Conservation (phyloP, 2,888 invertebrate genomes). For the Pandemis heparana region DNA sequence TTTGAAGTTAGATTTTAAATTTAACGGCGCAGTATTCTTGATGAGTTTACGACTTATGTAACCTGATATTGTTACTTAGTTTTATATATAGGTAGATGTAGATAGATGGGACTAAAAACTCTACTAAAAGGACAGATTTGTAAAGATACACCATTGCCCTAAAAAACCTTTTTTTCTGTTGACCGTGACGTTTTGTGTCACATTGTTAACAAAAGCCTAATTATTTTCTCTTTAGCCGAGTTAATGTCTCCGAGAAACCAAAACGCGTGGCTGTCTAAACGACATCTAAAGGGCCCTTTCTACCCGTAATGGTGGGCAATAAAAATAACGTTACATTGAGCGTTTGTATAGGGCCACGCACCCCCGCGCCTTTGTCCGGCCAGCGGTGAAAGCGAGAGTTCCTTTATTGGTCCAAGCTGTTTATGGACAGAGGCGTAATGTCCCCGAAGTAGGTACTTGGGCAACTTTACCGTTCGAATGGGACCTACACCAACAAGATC, state of each 20-base stretch:
- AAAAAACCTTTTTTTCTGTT: neutral
- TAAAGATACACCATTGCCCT: neutral
- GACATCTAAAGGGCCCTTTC: conserved; percentile 56
- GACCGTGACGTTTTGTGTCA: neutral
- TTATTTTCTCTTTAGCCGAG: conserved; percentile 16
- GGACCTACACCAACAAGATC: neutral
- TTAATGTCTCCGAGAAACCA: conserved; percentile 42
- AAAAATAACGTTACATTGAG: conserved; percentile 65
- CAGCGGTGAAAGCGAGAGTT: conserved; percentile 75
- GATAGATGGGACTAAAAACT: too few species aligned
- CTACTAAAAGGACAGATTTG: neutral
- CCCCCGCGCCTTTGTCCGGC: conserved; percentile 58
- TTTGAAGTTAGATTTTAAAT: neutral
- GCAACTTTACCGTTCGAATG: conserved; percentile 39
- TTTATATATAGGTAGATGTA: too few species aligned
- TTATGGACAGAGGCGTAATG: conserved; percentile 44
- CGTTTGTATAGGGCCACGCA: conserved; percentile 56
- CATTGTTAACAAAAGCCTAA: conserved; percentile 13
- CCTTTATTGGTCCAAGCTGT: conserved; percentile 51
- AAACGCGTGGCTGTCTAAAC: conserved; percentile 60
- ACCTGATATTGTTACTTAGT: neutral
- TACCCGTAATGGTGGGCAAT: conserved; percentile 63
- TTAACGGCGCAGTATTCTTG: neutral
- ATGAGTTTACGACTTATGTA: neutral
- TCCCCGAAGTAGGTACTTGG: conserved; percentile 38